Base-by-base conservation (phyloP, 2,113 vertebrate genomes). In the Silurus asotus region DNA sequence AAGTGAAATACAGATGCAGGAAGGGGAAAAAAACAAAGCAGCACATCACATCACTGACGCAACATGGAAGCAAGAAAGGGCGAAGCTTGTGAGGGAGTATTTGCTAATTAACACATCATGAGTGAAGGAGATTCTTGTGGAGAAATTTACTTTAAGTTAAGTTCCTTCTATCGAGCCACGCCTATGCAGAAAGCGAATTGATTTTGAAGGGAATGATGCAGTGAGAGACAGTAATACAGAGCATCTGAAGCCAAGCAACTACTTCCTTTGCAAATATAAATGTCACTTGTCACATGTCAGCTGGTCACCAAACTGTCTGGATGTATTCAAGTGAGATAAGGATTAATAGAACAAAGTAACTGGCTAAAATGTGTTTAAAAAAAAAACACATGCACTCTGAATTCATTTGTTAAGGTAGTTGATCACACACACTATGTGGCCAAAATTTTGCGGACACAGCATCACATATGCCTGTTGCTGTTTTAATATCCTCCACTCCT, bases 1-100 rank as follows among this genome's bases (percentile, higher is more conserved):
- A 91, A 94, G 94, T 89, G 93, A 94, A 94, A 92, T 93, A 93
- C 92, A 93, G 94, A 93, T 62, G 84, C 72, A 72, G 19, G 67
- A 81, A 70, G 37, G 13, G 28, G 70, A 49, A 79, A 90, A 90
- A 69, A 91, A 86, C 90, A 86, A 87, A 55, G 49, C 48, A 82
- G 19, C 91, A 89, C 91, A 94, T 91, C 92, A 89, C 88, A 51
- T 76, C 78, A 91, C 91, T 95, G 94, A 95, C 90, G 94, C 94
- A 95, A 95, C 90, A 91, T 93, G 93, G 92, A 93, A 94, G 93
- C 93, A 95, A 95, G 91, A 89, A 69, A 87, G 56, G 76, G n/a
- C 74, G 89, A 90, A 55, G 88, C 88, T 90, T 85, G 86, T 89
- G 90, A 90, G 89, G 89, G 90, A 90, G 89, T 85, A 90, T 91